These are phyloP conservation scores for Gephyroberyx darwinii DNA, from an alignment of 2,797 vertebrate genomes.

Conservation along the genomic window DNA sequence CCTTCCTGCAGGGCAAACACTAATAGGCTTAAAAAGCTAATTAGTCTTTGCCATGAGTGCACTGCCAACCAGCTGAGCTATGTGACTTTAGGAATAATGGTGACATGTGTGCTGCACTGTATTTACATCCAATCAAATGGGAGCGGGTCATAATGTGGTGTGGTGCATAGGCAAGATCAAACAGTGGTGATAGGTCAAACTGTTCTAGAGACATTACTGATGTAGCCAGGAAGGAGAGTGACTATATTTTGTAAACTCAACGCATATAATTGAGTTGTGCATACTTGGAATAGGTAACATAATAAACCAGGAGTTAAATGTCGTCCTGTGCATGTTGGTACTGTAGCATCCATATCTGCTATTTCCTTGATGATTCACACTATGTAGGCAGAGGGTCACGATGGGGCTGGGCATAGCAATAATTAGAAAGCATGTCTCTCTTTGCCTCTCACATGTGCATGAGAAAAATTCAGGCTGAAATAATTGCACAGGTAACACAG, in stretches of 20 bases:
- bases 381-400: slow-evolving; percentile 72
- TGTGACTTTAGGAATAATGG: slow-evolving; percentile 17
- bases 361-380: slow-evolving; percentile 70
- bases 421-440: slow-evolving; percentile 64
- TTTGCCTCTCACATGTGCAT: slow-evolving; percentile 42
- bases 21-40: slow-evolving; percentile 53
- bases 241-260: slow-evolving; percentile 22
- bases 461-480: slow-evolving; percentile 30
- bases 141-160: neutral
- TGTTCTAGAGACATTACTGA: neutral
- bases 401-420: slow-evolving; percentile 59
- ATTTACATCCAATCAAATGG: slow-evolving; percentile 19
- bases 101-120: slow-evolving; percentile 5
- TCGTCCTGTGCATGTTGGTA: slow-evolving; percentile 39
- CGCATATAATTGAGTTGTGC: slow-evolving; percentile 25
- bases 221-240: neutral
- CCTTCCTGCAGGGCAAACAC: slow-evolving; percentile 32
- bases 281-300: slow-evolving; percentile 46
- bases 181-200: neutral
- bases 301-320: slow-evolving; percentile 52
- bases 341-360: slow-evolving; percentile 53
- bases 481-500: slow-evolving; percentile 32
- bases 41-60: slow-evolving; percentile 33
- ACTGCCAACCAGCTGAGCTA: slow-evolving; percentile 38
- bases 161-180: neutral